These are phyloP conservation scores for Buceros bicornis DNA, from an alignment of 2,797 vertebrate genomes.

Conservation along the genomic window DNA sequence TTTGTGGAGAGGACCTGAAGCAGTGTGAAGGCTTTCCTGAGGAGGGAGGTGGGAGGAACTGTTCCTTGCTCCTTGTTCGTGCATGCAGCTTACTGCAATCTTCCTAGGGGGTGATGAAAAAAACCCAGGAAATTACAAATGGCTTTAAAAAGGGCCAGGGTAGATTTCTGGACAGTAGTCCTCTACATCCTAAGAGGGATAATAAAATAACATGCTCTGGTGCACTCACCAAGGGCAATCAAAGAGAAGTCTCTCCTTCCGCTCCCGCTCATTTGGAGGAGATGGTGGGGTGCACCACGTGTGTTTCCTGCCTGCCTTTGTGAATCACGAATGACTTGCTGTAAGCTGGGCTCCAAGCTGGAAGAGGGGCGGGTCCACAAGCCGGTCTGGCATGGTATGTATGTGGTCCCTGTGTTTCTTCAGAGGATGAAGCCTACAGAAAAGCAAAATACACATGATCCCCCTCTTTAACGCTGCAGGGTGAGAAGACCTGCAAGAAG, in stretches of 20 bases:
- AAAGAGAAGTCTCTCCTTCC: not conserved
- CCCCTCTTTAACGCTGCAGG: not conserved
- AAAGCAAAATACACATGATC: not conserved
- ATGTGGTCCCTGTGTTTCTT: not conserved
- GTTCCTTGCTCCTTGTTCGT: not conserved
- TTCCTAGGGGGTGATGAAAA: not conserved
- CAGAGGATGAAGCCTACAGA: not conserved
- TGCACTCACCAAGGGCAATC: not conserved
- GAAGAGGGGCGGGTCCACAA: not conserved
- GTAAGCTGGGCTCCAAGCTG: not conserved
- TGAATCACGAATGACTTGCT: not conserved
- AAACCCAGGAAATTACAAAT: not conserved
- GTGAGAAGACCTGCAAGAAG: not conserved
- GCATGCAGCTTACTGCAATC: not conserved
- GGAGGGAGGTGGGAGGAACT: not conserved
- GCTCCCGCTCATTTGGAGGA: not conserved
- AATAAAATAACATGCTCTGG: conserved; percentile 1
- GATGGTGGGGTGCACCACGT: not conserved
- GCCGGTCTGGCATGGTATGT: not conserved
- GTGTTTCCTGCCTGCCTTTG: not conserved
- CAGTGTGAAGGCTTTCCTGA: not conserved
- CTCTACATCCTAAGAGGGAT: not conserved
- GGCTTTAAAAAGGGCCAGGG: not conserved
- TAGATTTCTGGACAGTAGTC: conserved; percentile 7
- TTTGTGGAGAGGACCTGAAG: not conserved